phyloP scores from a whole-genome alignment of 2,888 invertebrate species.

The Himalopsyche anomala region DNA sequence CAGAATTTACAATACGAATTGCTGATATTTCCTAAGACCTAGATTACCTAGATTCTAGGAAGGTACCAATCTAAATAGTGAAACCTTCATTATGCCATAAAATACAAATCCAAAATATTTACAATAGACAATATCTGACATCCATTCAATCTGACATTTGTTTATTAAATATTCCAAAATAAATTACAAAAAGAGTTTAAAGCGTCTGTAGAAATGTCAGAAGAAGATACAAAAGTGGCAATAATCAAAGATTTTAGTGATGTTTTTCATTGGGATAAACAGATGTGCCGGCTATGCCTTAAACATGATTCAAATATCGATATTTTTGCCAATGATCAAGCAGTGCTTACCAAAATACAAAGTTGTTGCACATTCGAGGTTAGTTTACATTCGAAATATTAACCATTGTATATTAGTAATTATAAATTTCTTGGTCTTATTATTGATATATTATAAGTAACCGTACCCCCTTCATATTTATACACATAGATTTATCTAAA shows the following conservation, averaged over 20 bases:
- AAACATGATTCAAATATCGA: conserved; percentile 49
- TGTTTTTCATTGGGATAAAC: conserved; percentile 24
- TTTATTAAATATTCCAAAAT: conserved; percentile 42
- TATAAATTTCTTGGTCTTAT: too few relatives aligned
- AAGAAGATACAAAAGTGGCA: conserved; percentile 3
- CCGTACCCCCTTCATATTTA: too few relatives aligned
- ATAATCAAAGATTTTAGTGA: not conserved
- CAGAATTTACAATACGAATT: too few relatives aligned
- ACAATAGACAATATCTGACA: conserved; percentile 38
- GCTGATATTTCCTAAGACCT: too few relatives aligned
- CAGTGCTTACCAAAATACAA: conserved; percentile 52
- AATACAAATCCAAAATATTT: too few relatives aligned
- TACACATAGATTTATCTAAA: too few relatives aligned
- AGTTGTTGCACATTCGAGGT: conserved; percentile 54
- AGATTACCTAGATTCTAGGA: too few relatives aligned
- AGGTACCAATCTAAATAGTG: too few relatives aligned
- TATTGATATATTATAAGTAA: not conserved
- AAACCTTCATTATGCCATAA: too few relatives aligned
- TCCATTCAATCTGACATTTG: conserved; percentile 31
- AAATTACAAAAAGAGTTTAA: not conserved
- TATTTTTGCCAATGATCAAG: conserved; percentile 49
- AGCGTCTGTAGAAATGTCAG: conserved; percentile 7
- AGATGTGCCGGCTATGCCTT: conserved; percentile 56
- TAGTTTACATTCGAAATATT: not conserved
- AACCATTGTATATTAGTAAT: not conserved